Conservation (phyloP, 2,797 vertebrate species). For the Silurus aristotelis region DNA sequence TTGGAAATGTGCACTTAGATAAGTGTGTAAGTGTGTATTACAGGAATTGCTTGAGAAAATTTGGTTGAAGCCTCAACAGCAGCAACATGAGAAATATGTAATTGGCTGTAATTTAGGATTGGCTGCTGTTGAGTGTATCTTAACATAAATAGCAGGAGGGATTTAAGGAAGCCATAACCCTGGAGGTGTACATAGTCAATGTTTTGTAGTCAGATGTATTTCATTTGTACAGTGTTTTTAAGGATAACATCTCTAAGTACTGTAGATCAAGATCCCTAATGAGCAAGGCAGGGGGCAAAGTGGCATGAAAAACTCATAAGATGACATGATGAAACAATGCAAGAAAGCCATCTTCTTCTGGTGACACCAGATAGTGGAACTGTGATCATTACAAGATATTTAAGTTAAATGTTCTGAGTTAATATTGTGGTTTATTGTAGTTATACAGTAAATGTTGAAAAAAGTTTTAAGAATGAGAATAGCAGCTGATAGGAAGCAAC, state of each 20-base stretch:
- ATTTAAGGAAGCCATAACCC: neutral
- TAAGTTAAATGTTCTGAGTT: slow-evolving; percentile 1
- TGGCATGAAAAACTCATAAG: neutral
- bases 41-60: neutral
- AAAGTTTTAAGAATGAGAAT: neutral
- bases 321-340: neutral
- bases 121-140: neutral
- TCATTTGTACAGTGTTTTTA: neutral
- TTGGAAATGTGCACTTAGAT: neutral
- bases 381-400: neutral
- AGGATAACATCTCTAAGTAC: neutral
- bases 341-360: neutral
- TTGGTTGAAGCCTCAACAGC: neutral
- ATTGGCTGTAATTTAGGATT: neutral
- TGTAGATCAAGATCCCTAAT: neutral
- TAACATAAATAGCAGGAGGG: neutral
- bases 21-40: neutral
- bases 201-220: neutral
- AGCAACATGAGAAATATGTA: neutral
- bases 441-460: neutral
- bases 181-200: neutral
- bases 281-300: neutral
- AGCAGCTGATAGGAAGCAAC: neutral
- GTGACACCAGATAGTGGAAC: neutral
- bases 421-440: neutral